Percentiles rank a stretch among this genome's conserved stretches.
Evolutionary conservation across 2,797 vertebrate genomes (phyloP).

Genomic region (Pachyuromys duprasi): DNA sequence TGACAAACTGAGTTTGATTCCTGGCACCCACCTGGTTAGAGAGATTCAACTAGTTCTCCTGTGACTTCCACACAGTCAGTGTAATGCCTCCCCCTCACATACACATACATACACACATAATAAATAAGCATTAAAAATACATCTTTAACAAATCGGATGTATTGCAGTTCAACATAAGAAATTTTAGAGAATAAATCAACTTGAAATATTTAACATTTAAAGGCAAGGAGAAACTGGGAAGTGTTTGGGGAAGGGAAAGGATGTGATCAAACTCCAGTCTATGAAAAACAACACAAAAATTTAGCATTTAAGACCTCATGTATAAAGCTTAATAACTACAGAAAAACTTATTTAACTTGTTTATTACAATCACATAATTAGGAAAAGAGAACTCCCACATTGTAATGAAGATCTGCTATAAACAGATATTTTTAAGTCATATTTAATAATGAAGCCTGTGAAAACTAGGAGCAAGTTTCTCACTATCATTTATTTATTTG

Average conservation of each 20-base stretch:
- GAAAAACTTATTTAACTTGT: neutral
- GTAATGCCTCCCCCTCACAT: no score
- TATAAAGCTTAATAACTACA: neutral
- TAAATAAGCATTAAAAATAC: neutral
- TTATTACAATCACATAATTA: neutral
- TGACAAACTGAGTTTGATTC: neutral
- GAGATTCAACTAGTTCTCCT: neutral
- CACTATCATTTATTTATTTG: no score
- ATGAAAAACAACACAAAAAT: neutral
- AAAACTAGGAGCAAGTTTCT: neutral
- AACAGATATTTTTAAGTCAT: neutral
- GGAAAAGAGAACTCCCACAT: neutral
- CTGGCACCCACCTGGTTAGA: neutral
- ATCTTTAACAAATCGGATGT: neutral
- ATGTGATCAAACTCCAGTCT: neutral
- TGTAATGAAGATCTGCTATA: neutral
- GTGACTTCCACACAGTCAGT: neutral
- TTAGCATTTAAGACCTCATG: neutral
- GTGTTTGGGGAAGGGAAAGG: no score
- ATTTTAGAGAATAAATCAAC: neutral
- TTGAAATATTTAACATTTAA: neutral
- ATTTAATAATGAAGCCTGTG: neutral
- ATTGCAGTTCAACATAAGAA: neutral
- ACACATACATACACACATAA: neutral
- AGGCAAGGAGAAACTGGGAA: neutral